Evolutionary conservation across 2,888 invertebrate species (phyloP).

Genomic region (Drosophila diplacantha): DNA sequence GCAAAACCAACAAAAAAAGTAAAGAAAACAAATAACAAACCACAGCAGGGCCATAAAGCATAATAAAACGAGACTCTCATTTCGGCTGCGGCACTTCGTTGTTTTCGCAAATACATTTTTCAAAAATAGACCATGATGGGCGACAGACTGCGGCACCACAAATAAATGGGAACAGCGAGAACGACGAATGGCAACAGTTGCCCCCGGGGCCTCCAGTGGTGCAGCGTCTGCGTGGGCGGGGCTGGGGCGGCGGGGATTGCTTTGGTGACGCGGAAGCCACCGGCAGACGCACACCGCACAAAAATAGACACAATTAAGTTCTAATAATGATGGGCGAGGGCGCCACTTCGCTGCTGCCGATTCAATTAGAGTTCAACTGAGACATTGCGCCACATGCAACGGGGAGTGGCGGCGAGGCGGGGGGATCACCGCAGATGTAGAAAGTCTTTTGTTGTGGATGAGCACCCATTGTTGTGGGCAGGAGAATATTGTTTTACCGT

Average conservation of each 20-base stretch:
- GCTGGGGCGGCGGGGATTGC: constrained; percentile 19
- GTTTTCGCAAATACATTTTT: constrained; percentile 62
- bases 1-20: constrained; percentile 22
- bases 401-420: constrained; percentile 13
- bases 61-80: constrained; percentile 60
- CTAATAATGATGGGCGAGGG: constrained; percentile 58
- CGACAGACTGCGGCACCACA: constrained; percentile 50
- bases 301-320: constrained; percentile 72
- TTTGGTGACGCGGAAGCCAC: constrained; percentile 49
- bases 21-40: constrained; percentile 14
- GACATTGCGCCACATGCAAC: constrained; percentile 53
- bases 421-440: constrained; percentile 2
- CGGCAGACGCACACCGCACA: constrained; percentile 59
- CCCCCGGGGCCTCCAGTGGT: constrained; percentile 31
- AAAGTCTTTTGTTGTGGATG: constrained; percentile 30
- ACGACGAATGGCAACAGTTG: constrained; percentile 34
- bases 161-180: constrained; percentile 41
- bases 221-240: constrained; percentile 24
- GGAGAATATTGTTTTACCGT: constrained; percentile 50
- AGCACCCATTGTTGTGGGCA: constrained; percentile 20
- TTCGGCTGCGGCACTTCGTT: constrained; percentile 42
- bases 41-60: constrained; percentile 36
- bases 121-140: constrained; percentile 69
- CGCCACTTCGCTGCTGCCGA: constrained; percentile 44
- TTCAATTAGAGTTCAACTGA: constrained; percentile 63